Evolutionary conservation across 2,113 vertebrate species (phyloP), one percentile per base, ranked within the genome.

Genomic region (Lagopus leucura): DNA sequence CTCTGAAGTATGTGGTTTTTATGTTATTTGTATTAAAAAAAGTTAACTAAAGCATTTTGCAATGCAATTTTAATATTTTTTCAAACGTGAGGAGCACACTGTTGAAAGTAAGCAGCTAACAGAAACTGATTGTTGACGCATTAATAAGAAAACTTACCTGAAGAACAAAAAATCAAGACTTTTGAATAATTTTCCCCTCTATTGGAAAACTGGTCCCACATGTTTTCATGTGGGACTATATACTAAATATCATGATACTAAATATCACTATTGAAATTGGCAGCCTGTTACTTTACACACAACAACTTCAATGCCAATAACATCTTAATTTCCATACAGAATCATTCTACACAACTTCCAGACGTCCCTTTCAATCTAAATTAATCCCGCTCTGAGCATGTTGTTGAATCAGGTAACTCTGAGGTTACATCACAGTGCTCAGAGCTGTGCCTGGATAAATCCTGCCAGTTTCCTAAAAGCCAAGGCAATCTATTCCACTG

Each of bases 331-430:
- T 54, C 16, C 28, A 50, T 27, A 15, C 27, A 24, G 65, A 58
- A 60, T 60, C 25, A 6, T 28, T 3, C 48, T 48, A 58, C 6
- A 5, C 30, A 36, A 20, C 14, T 20, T 52, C 50, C 28, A 28
- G 42, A 14, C 18, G n/a, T 58, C 19, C 50, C 50, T 55, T 30
- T 75, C 19, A 0, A 0, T 14, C 30, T 36, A 21, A 83, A 52
- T 64, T 65, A 63, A 78, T 55, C 20, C 54, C 45, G 66, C 9
- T 40, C 45, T 12, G n/a, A 47, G 42, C 36, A 52, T 38, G 15
- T 25, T 25, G 28, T 11, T 5, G 8, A 36, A 28, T 0, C 0
- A 63, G 60, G 25, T 14, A 58, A 34, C 28, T 28, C 5, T 16
- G 42, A 82, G 55, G 66, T 43, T 79, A 16, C 52, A 57, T 45